phyloP scores from a whole-genome alignment of 92 coral and sea anemone species.

The Blastomussa wellsi region DNA sequence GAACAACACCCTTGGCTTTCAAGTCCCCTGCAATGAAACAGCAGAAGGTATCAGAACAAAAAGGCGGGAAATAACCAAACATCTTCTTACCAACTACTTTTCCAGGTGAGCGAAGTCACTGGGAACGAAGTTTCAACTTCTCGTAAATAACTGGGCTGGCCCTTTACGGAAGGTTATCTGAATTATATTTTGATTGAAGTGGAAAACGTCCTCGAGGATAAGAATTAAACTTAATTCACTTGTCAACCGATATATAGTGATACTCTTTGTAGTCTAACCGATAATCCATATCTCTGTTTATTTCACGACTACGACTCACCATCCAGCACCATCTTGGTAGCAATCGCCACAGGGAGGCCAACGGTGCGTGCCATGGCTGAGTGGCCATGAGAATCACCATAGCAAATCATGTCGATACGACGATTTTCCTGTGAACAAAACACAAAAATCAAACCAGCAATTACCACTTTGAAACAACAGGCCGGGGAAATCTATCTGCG shows the following conservation, averaged over 20 bases:
- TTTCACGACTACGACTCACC: constrained; percentile 55
- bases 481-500: too few relatives aligned
- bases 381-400: constrained; percentile 79
- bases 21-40: constrained; percentile 67
- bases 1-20: constrained; percentile 78
- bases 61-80: neutral
- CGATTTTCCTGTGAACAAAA: constrained; percentile 73
- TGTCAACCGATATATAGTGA: neutral
- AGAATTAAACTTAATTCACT: neutral
- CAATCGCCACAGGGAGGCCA: constrained; percentile 89
- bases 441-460: neutral
- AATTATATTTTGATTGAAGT: neutral
- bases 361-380: constrained; percentile 93
- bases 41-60: neutral
- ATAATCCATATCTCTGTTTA: neutral
- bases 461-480: neutral
- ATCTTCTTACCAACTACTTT: neutral
- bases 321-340: constrained; percentile 88
- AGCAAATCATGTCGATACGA: constrained; percentile 79
- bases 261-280: too few relatives aligned
- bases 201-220: neutral
- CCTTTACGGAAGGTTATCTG: neutral
- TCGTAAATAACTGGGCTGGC: neutral
- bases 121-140: neutral
- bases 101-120: neutral